Evolutionary conservation across 2,888 invertebrate species (phyloP), one percentile per base, ranked within the genome.

Genomic region (Pteria penguin): DNA sequence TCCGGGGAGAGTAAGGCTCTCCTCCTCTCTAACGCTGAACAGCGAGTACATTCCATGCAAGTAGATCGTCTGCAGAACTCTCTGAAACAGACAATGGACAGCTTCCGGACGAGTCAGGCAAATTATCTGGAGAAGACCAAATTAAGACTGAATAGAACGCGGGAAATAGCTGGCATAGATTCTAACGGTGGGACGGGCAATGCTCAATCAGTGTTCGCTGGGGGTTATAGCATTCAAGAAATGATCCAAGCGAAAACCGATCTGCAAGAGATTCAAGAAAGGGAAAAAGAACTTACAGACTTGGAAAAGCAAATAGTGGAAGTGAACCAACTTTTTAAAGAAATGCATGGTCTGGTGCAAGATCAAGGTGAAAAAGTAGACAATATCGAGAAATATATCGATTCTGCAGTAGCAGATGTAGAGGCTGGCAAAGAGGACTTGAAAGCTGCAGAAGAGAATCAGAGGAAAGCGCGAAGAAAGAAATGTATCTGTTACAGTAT

Each of bases 281-380:
- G 88, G 5, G 82, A 86, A 60, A 80, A 82, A 29, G 88, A 87
- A 76, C 84, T 89, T 58, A 81, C 83, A 45, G 83, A 84, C 32
- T 76, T 89, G 29, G 89, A 89, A 80, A 82, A 83, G 61, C 85
- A 85, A 75, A 84, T 89, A 4, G 71, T 84, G 18, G 83, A 87
- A 72, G 89, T 89, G 2, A 87, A 89, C 74, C 68, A 76, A 22
- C 70, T 89, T 31, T 89, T 88, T 69, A 86, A 85, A 57, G 89
- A 87, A 32, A 81, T 89, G 60, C 86, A 86, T 76, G 77, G 83
- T 18, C 60, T 89, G 36, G 84, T 89, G 24, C 75, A 82, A 36
- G 82, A 81, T 52, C 89, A 89, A 77, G 88, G 89, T n/a, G 88
- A 88, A 75, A 84, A 76, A 36, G 70, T 89, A 65, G 82, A 84